Percentiles rank a stretch among this genome's conserved stretches.
These are phyloP conservation scores for Leptarthrus brevirostris DNA, from an alignment of 2,888 invertebrate species.

Conservation along the genomic window DNA sequence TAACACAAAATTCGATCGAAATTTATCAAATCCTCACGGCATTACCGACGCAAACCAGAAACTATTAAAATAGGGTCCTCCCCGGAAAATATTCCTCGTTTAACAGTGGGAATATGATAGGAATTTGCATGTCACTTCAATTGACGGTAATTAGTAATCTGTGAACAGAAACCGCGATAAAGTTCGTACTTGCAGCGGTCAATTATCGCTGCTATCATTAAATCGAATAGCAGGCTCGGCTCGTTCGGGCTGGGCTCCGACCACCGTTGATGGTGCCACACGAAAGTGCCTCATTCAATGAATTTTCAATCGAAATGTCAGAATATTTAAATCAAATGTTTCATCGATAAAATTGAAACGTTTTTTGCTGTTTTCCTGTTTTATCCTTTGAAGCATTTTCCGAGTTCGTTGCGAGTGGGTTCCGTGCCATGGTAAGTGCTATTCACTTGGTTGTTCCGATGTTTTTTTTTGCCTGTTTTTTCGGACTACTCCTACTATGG, in stretches of 20 bases:
- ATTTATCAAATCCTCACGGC: too few species aligned
- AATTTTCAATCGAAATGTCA: conserved; percentile 44
- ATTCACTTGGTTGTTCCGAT: neutral
- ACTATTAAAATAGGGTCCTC: too few species aligned
- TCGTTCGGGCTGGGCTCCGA: neutral
- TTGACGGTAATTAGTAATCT: conserved; percentile 38
- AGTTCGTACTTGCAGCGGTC: conserved; percentile 30
- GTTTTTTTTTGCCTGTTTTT: conserved; percentile 8
- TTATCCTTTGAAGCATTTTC: conserved; percentile 3
- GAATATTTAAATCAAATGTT: conserved; percentile 45
- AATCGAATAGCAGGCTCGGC: neutral
- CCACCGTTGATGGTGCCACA: neutral
- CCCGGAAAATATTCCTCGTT: conserved; percentile 18
- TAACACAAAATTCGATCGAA: too few species aligned
- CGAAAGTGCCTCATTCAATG: conserved; percentile 11
- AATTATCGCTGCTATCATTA: conserved; percentile 35
- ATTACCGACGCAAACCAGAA: too few species aligned
- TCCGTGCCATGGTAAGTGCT: conserved; percentile 1
- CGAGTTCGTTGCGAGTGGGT: neutral
- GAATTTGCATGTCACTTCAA: conserved; percentile 36
- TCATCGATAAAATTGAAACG: conserved; percentile 41
- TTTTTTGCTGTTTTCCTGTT: conserved; percentile 19
- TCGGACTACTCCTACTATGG: neutral
- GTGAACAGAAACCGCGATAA: conserved; percentile 44
- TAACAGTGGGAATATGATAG: conserved; percentile 8